These are phyloP conservation scores for Cryptosula pallasiana DNA, from an alignment of 2,888 invertebrate genomes.

Conservation along the genomic window DNA sequence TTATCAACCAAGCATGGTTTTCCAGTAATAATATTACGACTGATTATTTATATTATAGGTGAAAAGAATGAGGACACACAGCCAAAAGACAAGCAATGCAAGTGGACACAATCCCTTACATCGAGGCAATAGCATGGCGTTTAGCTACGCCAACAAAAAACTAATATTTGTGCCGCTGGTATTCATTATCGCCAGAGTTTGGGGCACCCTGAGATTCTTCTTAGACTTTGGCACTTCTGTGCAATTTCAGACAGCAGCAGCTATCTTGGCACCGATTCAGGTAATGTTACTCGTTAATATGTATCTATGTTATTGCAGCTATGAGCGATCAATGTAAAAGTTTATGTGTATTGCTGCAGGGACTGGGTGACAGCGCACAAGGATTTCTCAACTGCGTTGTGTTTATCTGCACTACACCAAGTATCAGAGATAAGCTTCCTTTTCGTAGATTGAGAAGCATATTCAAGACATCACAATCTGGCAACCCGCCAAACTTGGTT, in stretches of 20 bases:
- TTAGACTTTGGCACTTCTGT: constrained; percentile 31
- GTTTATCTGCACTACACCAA: constrained; percentile 35
- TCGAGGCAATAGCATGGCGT: too few relatives aligned
- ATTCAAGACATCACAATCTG: neutral
- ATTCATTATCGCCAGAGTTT: constrained; percentile 39
- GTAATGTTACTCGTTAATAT: too few relatives aligned
- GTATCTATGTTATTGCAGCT: too few relatives aligned
- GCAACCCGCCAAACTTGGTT: neutral
- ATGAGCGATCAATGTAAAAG: too few relatives aligned
- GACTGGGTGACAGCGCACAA: constrained; percentile 43
- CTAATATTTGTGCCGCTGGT: constrained; percentile 41
- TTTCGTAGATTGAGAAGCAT: neutral
- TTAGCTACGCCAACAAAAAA: constrained; percentile 37
- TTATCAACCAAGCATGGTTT: too few relatives aligned
- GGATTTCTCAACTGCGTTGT: constrained; percentile 43
- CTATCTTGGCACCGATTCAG: neutral
- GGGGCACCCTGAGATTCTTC: constrained; percentile 42
- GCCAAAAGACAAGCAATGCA: too few relatives aligned
- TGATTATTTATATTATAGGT: too few relatives aligned
- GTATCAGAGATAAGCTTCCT: constrained; percentile 31
- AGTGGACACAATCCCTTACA: too few relatives aligned
- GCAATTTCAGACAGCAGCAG: neutral
- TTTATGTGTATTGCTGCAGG: too few relatives aligned
- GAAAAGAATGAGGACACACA: too few relatives aligned
- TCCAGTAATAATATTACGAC: too few relatives aligned